These are phyloP conservation scores for Ericerus pela DNA, from an alignment of 1,140 invertebrate genomes.

Conservation along the genomic window DNA sequence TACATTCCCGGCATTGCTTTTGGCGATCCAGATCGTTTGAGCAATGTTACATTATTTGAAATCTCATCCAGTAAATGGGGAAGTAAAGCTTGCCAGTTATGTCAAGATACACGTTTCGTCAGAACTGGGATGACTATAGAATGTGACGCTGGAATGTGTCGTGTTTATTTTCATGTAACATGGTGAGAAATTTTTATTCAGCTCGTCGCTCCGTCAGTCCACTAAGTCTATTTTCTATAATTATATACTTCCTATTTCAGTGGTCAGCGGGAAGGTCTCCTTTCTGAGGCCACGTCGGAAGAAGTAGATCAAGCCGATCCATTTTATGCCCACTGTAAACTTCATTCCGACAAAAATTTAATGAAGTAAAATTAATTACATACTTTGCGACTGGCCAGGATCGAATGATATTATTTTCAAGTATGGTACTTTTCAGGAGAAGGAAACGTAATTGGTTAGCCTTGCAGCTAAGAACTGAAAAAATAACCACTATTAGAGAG, in stretches of 20 bases:
- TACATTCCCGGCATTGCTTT: slow-evolving; percentile 96
- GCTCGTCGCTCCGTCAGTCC: neutral
- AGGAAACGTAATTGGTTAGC: slow-evolving; percentile 78
- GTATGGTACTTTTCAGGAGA: slow-evolving; percentile 25
- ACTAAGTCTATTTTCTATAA: slow-evolving; percentile 12
- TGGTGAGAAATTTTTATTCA: slow-evolving; percentile 44
- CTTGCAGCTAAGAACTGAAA: slow-evolving; percentile 62
- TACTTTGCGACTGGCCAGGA: neutral
- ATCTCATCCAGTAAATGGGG: slow-evolving; percentile 93
- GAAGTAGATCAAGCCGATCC: slow-evolving; percentile 91
- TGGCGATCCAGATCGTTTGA: slow-evolving; percentile 77
- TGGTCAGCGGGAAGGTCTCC: slow-evolving; percentile 79
- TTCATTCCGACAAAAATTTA: slow-evolving; percentile 71
- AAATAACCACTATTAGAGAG: slow-evolving; percentile 39
- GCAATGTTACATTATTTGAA: slow-evolving; percentile 81
- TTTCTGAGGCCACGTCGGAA: slow-evolving; percentile 84
- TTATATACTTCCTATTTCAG: slow-evolving; percentile 36
- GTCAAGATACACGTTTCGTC: slow-evolving; percentile 69
- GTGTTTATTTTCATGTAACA: slow-evolving; percentile 93
- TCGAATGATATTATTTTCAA: neutral
- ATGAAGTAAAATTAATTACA: slow-evolving; percentile 45
- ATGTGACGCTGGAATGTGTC: slow-evolving; percentile 96
- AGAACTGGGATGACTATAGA: slow-evolving; percentile 87
- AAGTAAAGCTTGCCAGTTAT: slow-evolving; percentile 69
- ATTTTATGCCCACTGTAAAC: slow-evolving; percentile 90